These are phyloP conservation scores for Ectemnius continuus DNA, from an alignment of 2,888 invertebrate species.

Conservation along the genomic window DNA sequence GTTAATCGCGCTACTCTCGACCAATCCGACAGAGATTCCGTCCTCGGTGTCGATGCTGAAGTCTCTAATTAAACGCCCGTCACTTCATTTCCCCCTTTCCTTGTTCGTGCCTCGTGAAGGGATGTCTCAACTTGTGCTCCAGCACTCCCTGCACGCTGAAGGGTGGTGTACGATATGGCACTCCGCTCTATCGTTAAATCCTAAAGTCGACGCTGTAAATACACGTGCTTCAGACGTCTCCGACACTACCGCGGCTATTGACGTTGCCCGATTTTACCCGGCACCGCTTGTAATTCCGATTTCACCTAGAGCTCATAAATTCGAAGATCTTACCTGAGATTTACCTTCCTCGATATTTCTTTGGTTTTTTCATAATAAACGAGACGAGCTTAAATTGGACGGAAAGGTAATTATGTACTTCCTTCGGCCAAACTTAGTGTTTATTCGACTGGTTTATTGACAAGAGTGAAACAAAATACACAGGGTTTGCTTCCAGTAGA, in stretches of 20 bases:
- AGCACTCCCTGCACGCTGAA: conserved; percentile 24
- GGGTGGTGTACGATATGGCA: conserved; percentile 2
- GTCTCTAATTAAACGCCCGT: conserved; percentile 68
- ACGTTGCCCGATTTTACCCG: too few relatives aligned
- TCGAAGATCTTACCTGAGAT: too few relatives aligned
- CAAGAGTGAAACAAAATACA: background rate
- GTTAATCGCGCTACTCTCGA: conserved; percentile 46
- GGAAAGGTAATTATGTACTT: conserved; percentile 4
- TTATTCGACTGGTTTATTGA: background rate
- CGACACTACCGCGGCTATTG: too few relatives aligned
- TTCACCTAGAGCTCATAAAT: too few relatives aligned
- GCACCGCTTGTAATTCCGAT: too few relatives aligned
- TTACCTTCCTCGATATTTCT: too few relatives aligned
- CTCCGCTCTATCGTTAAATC: conserved; percentile 25
- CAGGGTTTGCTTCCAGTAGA: too few relatives aligned
- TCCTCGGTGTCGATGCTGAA: conserved; percentile 48
- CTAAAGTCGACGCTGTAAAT: conserved; percentile 5
- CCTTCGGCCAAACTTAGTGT: background rate
- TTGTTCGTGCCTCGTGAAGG: conserved; percentile 25
- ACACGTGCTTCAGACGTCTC: too few relatives aligned
- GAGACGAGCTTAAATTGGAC: background rate
- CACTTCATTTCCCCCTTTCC: conserved; percentile 40
- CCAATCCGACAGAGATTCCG: conserved; percentile 47
- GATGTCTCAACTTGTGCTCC: conserved; percentile 42
- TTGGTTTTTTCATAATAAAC: too few relatives aligned